These are phyloP conservation scores for Drosophila monieri DNA, from an alignment of 2,888 invertebrate species.

Conservation along the genomic window DNA sequence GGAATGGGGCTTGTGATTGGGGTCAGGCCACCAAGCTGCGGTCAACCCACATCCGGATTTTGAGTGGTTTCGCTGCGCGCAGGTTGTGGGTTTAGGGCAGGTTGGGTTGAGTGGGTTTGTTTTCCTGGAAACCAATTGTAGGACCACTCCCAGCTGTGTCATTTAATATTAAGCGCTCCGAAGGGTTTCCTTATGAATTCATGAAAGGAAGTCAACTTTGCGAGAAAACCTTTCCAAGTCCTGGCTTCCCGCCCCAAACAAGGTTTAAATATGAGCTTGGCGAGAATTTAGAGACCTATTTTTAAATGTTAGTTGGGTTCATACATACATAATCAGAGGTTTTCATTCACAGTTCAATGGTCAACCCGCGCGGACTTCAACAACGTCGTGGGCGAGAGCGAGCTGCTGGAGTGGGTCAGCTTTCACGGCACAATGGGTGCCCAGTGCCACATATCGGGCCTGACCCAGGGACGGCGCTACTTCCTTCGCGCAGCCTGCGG, in stretches of 20 bases:
- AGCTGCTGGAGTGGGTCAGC: conserved; percentile 87
- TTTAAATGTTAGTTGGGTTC: background rate
- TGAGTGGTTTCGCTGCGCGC: background rate
- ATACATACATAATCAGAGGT: background rate
- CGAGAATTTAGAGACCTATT: background rate
- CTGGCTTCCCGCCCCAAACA: background rate
- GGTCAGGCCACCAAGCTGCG: conserved; percentile 23
- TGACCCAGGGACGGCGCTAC: conserved; percentile 94
- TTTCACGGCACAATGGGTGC: conserved; percentile 84
- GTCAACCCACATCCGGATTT: conserved; percentile 29
- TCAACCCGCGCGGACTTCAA: conserved; percentile 93
- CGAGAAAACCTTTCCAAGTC: background rate
- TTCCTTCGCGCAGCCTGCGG: conserved; percentile 96
- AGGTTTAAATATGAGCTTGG: background rate
- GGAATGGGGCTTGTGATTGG: conserved; percentile 9
- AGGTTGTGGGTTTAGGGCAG: conserved; percentile 11
- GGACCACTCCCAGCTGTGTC: background rate
- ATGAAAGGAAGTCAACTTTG: background rate
- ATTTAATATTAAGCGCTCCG: background rate
- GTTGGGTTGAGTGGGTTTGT: background rate
- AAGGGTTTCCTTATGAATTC: background rate
- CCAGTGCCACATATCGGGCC: conserved; percentile 86
- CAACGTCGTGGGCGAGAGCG: conserved; percentile 91
- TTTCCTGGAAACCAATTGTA: conserved; percentile 2
- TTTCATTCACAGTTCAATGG: conserved; percentile 92